phyloP scores from a whole-genome alignment of 1,140 invertebrate genomes.

The Pissodes strobi region DNA sequence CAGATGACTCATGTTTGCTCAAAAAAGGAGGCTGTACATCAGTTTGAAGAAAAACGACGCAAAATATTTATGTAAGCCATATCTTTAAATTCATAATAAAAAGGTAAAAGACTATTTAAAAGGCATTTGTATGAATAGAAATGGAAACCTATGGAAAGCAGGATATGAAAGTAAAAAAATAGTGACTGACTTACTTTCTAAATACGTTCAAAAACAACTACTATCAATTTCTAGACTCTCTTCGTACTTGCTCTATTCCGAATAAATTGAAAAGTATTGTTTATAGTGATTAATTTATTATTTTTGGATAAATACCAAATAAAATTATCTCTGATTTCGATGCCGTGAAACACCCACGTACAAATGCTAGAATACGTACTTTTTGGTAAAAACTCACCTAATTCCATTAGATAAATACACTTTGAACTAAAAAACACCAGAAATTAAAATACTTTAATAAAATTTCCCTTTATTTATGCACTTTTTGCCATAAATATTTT shows the following conservation, averaged over 20 bases:
- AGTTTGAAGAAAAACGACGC: background rate
- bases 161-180: conserved; percentile 7
- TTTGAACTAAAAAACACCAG: conserved; percentile 21
- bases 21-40: conserved; percentile 23
- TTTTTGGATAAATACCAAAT: conserved; percentile 19
- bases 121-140: background rate
- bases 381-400: conserved; percentile 3
- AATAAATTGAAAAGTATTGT: conserved; percentile 17
- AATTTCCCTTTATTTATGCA: conserved; percentile 37
- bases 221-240: background rate
- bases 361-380: background rate
- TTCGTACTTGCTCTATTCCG: no score
- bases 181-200: background rate
- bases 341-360: conserved; percentile 26
- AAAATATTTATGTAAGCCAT: background rate
- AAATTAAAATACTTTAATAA: conserved; percentile 30
- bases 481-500: conserved; percentile 39
- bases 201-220: background rate
- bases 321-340: conserved; percentile 21
- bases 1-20: conserved; percentile 22
- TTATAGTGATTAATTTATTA: conserved; percentile 30
- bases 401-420: conserved; percentile 4
- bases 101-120: background rate
- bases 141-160: conserved; percentile 3
- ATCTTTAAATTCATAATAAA: background rate